These are phyloP conservation scores for Metacarcinus magister DNA, from an alignment of 2,888 invertebrate genomes.

Conservation along the genomic window DNA sequence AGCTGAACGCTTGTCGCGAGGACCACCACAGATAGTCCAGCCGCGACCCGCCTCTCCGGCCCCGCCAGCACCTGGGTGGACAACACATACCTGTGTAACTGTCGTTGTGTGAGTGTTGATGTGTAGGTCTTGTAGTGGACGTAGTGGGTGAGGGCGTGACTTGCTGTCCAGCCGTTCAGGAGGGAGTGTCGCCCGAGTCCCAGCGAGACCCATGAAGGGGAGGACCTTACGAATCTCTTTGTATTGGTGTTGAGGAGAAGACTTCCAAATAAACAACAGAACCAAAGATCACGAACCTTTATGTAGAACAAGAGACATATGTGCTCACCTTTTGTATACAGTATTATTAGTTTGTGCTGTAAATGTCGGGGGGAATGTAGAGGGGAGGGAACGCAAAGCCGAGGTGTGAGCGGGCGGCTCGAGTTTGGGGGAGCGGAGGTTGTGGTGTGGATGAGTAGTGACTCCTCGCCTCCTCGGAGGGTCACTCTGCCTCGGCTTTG, in stretches of 20 bases:
- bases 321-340: conserved; percentile 27
- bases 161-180: not conserved
- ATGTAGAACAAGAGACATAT: not conserved
- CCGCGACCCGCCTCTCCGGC: not conserved
- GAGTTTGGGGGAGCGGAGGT: conserved; percentile 7
- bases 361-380: not conserved
- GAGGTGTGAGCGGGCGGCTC: not conserved
- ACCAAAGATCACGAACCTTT: conserved; percentile 17
- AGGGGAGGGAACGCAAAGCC: not conserved
- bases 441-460: not conserved
- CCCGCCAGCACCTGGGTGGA: not conserved
- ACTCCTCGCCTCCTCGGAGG: not conserved
- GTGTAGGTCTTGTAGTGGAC: conserved; percentile 33
- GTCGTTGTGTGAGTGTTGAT: conserved; percentile 42
- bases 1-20: conserved; percentile 76
- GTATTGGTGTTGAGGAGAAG: not conserved
- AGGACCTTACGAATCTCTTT: conserved; percentile 29
- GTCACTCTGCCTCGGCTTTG: not conserved
- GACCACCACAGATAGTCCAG: conserved; percentile 70
- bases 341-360: not conserved
- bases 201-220: not conserved
- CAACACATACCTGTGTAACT: conserved; percentile 30
- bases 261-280: conserved; percentile 7
- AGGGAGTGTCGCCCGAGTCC: conserved; percentile 35
- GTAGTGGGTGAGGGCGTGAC: not conserved